Evolutionary conservation across 1,140 invertebrate genomes (phyloP).

Genomic region (Leucophenga varia): DNA sequence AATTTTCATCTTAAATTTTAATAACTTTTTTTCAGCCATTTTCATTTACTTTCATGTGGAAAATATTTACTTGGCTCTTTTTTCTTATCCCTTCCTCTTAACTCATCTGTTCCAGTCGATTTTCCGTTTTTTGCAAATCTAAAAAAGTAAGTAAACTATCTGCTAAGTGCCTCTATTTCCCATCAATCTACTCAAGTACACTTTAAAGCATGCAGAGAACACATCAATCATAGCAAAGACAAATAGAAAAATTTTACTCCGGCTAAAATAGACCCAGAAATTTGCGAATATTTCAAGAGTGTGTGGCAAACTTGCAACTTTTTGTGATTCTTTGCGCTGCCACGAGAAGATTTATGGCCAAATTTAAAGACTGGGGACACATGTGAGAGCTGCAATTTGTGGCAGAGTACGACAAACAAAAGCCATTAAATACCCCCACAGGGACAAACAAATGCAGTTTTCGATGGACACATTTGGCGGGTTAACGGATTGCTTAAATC

Average conservation of each 20-base stretch:
- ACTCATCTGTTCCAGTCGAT: too few relatives aligned
- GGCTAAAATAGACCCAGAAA: conserved; percentile 6
- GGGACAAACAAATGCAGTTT: conserved; percentile 32
- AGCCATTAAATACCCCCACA: neutral
- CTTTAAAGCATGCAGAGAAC: conserved; percentile 4
- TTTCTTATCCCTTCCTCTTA: too few relatives aligned
- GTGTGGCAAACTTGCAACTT: conserved; percentile 10
- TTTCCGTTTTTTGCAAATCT: too few relatives aligned
- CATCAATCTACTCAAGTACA: too few relatives aligned
- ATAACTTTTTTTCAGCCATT: too few relatives aligned
- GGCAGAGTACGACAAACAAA: conserved; percentile 11
- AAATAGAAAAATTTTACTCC: conserved; percentile 5
- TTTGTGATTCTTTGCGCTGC: conserved; percentile 1
- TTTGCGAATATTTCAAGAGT: conserved; percentile 6
- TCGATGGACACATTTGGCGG: too few relatives aligned
- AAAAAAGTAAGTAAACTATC: too few relatives aligned
- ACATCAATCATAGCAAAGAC: conserved; percentile 15
- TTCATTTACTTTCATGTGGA: too few relatives aligned
- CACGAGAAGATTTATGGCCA: conserved; percentile 38
- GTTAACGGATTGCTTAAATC: too few relatives aligned
- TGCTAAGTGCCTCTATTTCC: too few relatives aligned
- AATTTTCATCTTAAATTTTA: too few relatives aligned
- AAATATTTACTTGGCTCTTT: too few relatives aligned
- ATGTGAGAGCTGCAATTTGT: conserved; percentile 27
- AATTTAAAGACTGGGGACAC: conserved; percentile 18